Conservation (phyloP, 1,140 invertebrate genomes). For the Tetramorium alpestre region DNA sequence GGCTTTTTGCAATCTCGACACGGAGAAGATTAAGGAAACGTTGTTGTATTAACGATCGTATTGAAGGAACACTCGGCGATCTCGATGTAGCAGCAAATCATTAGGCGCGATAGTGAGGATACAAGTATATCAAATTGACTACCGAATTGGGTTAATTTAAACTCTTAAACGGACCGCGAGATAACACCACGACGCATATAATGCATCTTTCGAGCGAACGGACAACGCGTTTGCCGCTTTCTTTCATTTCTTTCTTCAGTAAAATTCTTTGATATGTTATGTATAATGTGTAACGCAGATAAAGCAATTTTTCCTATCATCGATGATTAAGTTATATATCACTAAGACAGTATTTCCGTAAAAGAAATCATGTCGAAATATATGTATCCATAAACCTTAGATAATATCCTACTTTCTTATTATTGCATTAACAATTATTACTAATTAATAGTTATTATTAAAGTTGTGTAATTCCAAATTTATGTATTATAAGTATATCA, state of each 20-base stretch:
- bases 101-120: slow-evolving; percentile 41
- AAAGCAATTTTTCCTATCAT: not conserved
- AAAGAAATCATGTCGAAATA: not conserved
- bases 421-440: not conserved
- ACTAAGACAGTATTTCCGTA: not conserved
- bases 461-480: not conserved
- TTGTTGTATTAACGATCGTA: slow-evolving; percentile 59
- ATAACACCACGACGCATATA: slow-evolving; percentile 26
- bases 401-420: not conserved
- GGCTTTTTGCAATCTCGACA: slow-evolving; percentile 50
- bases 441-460: not conserved
- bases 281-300: not conserved
- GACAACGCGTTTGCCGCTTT: not conserved
- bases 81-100: slow-evolving; percentile 35
- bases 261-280: not conserved
- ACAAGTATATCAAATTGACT: slow-evolving; percentile 61
- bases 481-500: not conserved
- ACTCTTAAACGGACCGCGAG: slow-evolving; percentile 38
- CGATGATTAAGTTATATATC: not conserved
- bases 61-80: slow-evolving; percentile 51
- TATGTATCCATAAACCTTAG: too few species aligned
- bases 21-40: slow-evolving; percentile 54
- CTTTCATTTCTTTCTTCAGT: not conserved
- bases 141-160: slow-evolving; percentile 57
- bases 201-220: slow-evolving; percentile 1